phyloP scores from a whole-genome alignment of 2,888 invertebrate genomes.

The Clusia tigrina region DNA sequence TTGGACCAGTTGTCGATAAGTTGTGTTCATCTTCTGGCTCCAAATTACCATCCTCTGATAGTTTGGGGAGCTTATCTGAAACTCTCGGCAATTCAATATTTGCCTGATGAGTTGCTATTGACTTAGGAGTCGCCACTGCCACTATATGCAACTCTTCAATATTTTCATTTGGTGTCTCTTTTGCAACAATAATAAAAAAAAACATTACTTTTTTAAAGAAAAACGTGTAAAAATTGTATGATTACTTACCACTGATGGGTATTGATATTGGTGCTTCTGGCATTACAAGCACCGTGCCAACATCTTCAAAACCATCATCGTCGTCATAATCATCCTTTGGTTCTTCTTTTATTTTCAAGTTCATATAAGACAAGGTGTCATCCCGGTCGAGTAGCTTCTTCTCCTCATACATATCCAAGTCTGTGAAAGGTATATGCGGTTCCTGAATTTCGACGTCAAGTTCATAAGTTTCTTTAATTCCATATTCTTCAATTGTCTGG shows the following conservation, averaged over 20 bases:
- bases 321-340: conserved; percentile 72
- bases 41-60: conserved; percentile 80
- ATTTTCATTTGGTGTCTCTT: too few relatives aligned
- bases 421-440: conserved; percentile 64
- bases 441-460: conserved; percentile 65
- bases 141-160: too few relatives aligned
- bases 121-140: too few relatives aligned
- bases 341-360: conserved; percentile 75
- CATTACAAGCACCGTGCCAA: conserved; percentile 59
- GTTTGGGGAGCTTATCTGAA: conserved; percentile 41
- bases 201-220: not conserved
- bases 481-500: conserved; percentile 25
- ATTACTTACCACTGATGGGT: conserved; percentile 57
- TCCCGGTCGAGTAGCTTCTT: conserved; percentile 47
- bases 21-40: conserved; percentile 69
- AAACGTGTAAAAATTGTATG: not conserved
- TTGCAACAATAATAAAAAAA: not conserved
- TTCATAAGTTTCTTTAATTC: conserved; percentile 42
- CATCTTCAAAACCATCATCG: conserved; percentile 64
- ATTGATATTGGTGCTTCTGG: conserved; percentile 61
- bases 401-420: conserved; percentile 62
- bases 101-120: too few relatives aligned
- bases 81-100: conserved; percentile 27
- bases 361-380: conserved; percentile 54
- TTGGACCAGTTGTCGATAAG: conserved; percentile 61